These are phyloP conservation scores for Saturnia japonica DNA, from an alignment of 2,888 invertebrate genomes.

Conservation along the genomic window DNA sequence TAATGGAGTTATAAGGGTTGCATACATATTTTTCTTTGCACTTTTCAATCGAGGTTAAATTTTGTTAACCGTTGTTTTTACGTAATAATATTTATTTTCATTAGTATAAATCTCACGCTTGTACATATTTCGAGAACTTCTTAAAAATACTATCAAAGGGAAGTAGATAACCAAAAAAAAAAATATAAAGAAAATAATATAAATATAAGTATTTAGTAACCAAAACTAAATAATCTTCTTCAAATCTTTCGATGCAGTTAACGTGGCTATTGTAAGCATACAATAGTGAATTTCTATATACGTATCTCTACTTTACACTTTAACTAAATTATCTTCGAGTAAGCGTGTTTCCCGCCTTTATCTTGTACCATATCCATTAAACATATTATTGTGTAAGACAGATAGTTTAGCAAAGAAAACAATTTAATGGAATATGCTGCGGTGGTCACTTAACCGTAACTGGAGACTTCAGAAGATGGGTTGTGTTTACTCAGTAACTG, in stretches of 20 bases:
- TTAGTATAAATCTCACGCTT: background rate
- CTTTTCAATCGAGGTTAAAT: slow-evolving; percentile 14
- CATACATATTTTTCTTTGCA: slow-evolving; percentile 20
- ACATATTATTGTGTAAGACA: slow-evolving; percentile 55
- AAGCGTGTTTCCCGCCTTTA: slow-evolving; percentile 18
- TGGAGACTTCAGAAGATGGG: slow-evolving; percentile 66
- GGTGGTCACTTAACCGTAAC: slow-evolving; percentile 80
- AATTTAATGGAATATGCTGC: slow-evolving; percentile 72
- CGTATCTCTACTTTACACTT: background rate
- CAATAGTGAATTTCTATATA: background rate
- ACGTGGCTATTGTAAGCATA: background rate
- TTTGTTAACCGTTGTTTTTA: slow-evolving; percentile 4
- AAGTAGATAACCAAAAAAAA: background rate
- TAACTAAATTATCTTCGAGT: slow-evolving; percentile 7
- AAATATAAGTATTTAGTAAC: background rate
- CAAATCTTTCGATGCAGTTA: background rate
- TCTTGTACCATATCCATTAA: slow-evolving; percentile 28
- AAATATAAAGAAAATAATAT: background rate
- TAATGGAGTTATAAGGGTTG: slow-evolving; percentile 14
- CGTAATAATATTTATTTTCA: background rate
- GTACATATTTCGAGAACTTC: background rate
- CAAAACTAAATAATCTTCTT: background rate
- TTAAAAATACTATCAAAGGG: background rate
- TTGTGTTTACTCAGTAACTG: slow-evolving; percentile 70
- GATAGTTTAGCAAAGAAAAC: slow-evolving; percentile 72